phyloP scores from a whole-genome alignment of 2,797 vertebrate genomes.

The Prionace glauca region DNA sequence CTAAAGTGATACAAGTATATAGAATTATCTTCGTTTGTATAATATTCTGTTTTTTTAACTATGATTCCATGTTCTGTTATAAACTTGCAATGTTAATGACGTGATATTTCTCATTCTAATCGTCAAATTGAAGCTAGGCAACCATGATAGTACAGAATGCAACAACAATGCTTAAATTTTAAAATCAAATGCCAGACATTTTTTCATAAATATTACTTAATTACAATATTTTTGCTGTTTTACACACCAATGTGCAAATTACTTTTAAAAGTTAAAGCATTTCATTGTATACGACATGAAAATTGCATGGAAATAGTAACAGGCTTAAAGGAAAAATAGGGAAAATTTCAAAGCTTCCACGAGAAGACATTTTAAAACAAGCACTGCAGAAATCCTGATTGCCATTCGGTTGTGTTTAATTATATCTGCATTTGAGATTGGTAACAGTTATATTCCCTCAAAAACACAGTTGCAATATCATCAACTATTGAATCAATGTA shows the following conservation, averaged over 20 bases:
- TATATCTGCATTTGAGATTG: neutral
- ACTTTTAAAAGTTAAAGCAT: neutral
- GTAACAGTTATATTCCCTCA: neutral
- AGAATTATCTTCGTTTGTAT: neutral
- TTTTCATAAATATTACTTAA: neutral
- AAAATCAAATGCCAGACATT: neutral
- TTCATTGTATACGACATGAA: neutral
- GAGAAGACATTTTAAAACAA: conserved; percentile 12
- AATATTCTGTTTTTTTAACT: conserved; percentile 25
- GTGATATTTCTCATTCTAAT: neutral
- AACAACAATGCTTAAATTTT: conserved; percentile 5
- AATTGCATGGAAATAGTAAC: conserved; percentile 2
- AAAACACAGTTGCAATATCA: neutral
- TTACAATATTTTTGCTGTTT: neutral
- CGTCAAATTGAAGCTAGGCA: neutral
- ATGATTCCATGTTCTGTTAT: neutral
- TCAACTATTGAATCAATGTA: neutral
- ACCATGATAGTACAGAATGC: neutral
- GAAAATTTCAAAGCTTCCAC: neutral
- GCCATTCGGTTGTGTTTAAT: neutral
- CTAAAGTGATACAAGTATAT: neutral
- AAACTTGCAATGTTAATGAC: conserved; percentile 14
- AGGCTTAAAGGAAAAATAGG: neutral
- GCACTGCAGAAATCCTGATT: neutral
- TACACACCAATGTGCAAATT: neutral